Conservation (phyloP, 2,888 invertebrate genomes). For the Agonopterix alstromeriana region DNA sequence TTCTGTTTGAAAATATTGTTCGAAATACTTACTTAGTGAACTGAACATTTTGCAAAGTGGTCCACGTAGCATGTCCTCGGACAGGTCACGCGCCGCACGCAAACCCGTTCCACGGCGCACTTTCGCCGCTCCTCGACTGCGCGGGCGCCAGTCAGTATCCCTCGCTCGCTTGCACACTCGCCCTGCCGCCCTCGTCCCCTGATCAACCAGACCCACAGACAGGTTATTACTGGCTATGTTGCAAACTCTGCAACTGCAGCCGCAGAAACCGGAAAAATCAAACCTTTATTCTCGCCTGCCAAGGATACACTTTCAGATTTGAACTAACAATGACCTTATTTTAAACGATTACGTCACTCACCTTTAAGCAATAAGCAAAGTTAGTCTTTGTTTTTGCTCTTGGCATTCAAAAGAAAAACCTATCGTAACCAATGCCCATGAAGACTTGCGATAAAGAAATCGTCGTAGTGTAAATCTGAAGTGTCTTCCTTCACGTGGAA, state of each 20-base stretch:
- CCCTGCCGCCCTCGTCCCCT: slow-evolving; percentile 26
- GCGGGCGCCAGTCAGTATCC: slow-evolving; percentile 41
- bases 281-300: slow-evolving; percentile 15
- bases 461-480: too few species aligned
- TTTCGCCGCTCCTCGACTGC: slow-evolving; percentile 65
- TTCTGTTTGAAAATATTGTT: too few species aligned
- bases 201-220: slow-evolving; percentile 14
- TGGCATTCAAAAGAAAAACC: too few species aligned
- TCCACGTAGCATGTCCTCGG: slow-evolving; percentile 59
- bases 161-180: slow-evolving; percentile 46
- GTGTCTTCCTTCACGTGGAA: too few species aligned
- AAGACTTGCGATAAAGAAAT: too few species aligned
- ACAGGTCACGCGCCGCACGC: slow-evolving; percentile 67
- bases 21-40: too few species aligned
- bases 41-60: slow-evolving; percentile 36
- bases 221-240: slow-evolving; percentile 12
- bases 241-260: slow-evolving; percentile 8
- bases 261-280: slow-evolving; percentile 15
- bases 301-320: slow-evolving; percentile 6
- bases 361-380: too few species aligned
- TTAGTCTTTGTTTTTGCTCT: too few species aligned
- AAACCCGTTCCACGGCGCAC: slow-evolving; percentile 67
- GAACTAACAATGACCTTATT: slow-evolving; percentile 11
- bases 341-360: too few species aligned
- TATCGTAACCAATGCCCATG: too few species aligned